Base-by-base conservation (phyloP, 2,888 invertebrate genomes). In the Dasypogon diadema region DNA sequence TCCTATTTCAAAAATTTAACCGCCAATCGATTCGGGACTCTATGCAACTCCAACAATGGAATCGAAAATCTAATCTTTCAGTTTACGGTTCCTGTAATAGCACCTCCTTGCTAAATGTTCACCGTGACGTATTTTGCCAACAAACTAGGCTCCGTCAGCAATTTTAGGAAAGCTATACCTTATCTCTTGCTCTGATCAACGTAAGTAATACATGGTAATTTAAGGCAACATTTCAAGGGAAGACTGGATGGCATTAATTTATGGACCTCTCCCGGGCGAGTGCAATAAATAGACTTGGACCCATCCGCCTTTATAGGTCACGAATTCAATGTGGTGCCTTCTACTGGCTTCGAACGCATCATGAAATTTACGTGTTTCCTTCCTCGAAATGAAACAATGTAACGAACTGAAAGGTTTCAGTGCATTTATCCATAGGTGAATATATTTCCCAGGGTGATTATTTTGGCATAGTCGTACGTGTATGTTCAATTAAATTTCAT, bases 281-380 rank as follows among this genome's bases (percentile, higher is more conserved):
- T 58, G 34, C 14, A 58, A 30, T 30, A 30, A 30, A 58, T 58
- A 58, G 30, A 34, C 51, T 16, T 51, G n/a, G 8, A 12, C n/a
- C n/a, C 51, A 18, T 51, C 14, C 51, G 42, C 42, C n/a, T 18
- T 51, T 51, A 21, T 51, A n/a, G 51, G 51, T n/a, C 51, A 51
- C 51, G 51, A 51, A 51, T 21, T 51, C 51, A 51, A 6, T 16
- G 2, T 51, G 18, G 16, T 48, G 12, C 48, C 14, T 5, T 22
- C 24, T 22, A 1, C 22, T 22, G 24, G n/a, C 24, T 22, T 3
- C 22, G 22, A 55, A 22, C 24, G 55, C 55, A 55, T 55, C 24
- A 12, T 22, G 55, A 55, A 55, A 55, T 55, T 21, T 55, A 55
- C 22, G 55, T 55, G 21, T 22, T 55, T 55, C 51, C 51, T 5